phyloP scores from a whole-genome alignment of 1,140 invertebrate genomes.

The Drosophila eugracilis region DNA sequence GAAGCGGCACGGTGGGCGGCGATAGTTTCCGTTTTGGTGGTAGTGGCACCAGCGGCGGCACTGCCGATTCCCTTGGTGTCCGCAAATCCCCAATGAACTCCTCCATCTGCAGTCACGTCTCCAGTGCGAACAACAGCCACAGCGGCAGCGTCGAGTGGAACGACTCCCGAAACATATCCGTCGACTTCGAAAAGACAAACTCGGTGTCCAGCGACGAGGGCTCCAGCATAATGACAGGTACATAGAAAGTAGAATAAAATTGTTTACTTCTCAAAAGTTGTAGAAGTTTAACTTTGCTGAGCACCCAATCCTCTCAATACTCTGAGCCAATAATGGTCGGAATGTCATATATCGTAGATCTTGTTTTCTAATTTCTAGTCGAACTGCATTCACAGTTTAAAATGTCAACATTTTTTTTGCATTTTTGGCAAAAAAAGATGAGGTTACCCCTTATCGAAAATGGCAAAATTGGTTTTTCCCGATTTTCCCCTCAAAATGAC shows the following conservation, averaged over 20 bases:
- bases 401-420: no score
- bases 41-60: slow-evolving; percentile 66
- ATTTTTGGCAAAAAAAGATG: no score
- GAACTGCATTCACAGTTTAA: no score
- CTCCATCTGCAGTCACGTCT: slow-evolving; percentile 86
- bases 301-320: no score
- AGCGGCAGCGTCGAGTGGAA: slow-evolving; percentile 92
- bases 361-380: no score
- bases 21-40: slow-evolving; percentile 84
- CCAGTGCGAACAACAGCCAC: slow-evolving; percentile 88
- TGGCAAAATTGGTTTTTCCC: no score
- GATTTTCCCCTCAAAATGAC: no score
- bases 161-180: slow-evolving; percentile 86
- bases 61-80: slow-evolving; percentile 85
- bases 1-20: slow-evolving; percentile 79
- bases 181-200: slow-evolving; percentile 86
- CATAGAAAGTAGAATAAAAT: slow-evolving; percentile 4
- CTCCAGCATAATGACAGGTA: slow-evolving; percentile 72
- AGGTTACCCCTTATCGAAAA: no score
- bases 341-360: no score
- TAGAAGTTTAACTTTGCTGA: no score
- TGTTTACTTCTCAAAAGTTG: no score
- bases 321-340: no score
- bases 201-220: slow-evolving; percentile 86
- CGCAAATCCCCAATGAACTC: slow-evolving; percentile 83